Evolutionary conservation across 2,113 vertebrate genomes (phyloP).

Genomic region (Chaetorhynchus papuensis): DNA sequence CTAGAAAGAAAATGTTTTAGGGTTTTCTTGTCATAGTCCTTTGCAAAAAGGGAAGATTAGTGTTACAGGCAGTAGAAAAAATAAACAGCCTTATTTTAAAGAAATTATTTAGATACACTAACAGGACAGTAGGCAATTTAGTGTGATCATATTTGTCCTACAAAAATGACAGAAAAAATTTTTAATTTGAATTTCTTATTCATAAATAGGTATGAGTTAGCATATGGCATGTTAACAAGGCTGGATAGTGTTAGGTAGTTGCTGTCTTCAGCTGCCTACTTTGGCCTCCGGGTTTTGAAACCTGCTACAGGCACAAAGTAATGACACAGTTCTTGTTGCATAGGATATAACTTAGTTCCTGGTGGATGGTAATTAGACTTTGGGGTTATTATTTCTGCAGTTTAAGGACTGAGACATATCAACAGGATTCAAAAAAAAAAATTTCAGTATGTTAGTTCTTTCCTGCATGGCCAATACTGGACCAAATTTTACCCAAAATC

Average conservation of each 20-base stretch:
- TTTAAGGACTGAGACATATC: neutral
- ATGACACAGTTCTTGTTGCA: neutral
- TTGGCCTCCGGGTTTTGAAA: constrained; percentile 14
- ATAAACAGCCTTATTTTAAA: neutral
- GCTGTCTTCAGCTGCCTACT: neutral
- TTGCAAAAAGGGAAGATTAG: neutral
- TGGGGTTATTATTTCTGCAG: neutral
- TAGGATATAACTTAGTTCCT: neutral
- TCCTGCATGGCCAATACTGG: neutral
- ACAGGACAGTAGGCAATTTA: neutral
- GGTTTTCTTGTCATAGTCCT: neutral
- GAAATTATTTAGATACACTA: neutral
- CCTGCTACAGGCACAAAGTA: neutral
- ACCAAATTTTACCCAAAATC: neutral
- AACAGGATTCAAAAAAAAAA: neutral
- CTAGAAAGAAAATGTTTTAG: neutral
- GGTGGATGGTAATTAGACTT: neutral
- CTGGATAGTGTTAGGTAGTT: neutral
- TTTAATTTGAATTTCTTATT: neutral
- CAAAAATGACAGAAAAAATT: neutral
- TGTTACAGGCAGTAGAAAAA: neutral
- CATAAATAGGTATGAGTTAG: neutral
- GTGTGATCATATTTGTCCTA: neutral
- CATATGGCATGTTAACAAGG: neutral
- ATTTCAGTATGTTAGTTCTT: neutral